A percentile compares a stretch with the other conserved stretches of the same genome.
Evolutionary conservation across 2,797 vertebrate species (phyloP).

Genomic region (Prionace glauca): DNA sequence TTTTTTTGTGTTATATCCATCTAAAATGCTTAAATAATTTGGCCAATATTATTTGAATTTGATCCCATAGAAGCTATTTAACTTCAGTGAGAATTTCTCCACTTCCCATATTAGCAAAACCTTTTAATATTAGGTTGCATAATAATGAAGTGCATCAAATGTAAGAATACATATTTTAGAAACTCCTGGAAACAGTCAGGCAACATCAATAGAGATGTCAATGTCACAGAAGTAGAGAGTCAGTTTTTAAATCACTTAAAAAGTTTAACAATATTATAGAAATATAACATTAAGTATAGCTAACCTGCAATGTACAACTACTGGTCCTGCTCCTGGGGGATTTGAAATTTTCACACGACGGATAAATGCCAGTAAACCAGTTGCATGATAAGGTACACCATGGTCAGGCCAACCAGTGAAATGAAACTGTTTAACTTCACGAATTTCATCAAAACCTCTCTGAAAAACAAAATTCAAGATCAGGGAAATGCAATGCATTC

Average conservation of each 20-base stretch:
- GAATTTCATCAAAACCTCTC: conserved; percentile 93
- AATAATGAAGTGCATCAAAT: background rate
- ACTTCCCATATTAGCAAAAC: background rate
- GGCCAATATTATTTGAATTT: background rate
- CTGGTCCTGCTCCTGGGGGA: conserved; percentile 90
- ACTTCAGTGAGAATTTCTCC: background rate
- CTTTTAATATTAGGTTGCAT: background rate
- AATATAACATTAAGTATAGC: background rate
- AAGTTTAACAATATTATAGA: background rate
- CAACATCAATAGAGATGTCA: background rate
- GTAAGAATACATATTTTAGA: background rate
- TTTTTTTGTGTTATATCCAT: no score
- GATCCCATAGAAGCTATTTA: background rate
- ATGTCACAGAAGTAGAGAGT: background rate
- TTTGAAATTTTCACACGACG: conserved; percentile 93
- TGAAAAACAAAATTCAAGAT: conserved; percentile 52
- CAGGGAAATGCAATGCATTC: background rate
- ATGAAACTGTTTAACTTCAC: conserved; percentile 97
- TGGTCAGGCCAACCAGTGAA: conserved; percentile 99
- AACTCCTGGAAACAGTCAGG: background rate
- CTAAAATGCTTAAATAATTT: background rate
- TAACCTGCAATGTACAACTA: conserved; percentile 98
- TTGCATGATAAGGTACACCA: conserved; percentile 97
- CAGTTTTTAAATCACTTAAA: background rate
- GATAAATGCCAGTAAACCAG: conserved; percentile 93